These are phyloP conservation scores for Cosmia pyralina DNA, from an alignment of 2,888 invertebrate genomes.

Conservation along the genomic window DNA sequence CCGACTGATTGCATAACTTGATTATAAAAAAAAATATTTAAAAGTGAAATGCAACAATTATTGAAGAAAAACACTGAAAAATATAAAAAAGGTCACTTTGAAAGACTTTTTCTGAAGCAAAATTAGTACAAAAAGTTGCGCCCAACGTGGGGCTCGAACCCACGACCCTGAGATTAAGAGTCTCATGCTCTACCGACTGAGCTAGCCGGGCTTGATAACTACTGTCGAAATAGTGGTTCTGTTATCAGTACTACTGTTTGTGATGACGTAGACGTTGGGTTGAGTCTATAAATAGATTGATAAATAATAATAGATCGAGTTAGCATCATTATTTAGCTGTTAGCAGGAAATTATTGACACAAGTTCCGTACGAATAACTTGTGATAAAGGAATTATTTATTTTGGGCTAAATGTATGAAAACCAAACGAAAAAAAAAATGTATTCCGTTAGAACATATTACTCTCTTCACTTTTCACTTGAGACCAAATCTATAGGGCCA, in stretches of 20 bases:
- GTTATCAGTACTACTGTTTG: conserved; percentile 20
- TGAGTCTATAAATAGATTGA: conserved; percentile 43
- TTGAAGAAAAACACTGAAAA: neutral
- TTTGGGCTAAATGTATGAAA: too few relatives aligned
- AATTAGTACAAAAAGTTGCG: conserved; percentile 73
- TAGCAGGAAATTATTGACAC: conserved; percentile 35
- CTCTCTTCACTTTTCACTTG: too few relatives aligned
- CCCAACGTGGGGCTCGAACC: conserved; percentile 92
- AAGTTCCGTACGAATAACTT: conserved; percentile 25
- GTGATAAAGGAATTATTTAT: conserved; percentile 12
- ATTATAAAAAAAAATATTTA: conserved; percentile 62
- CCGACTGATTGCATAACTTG: conserved; percentile 74
- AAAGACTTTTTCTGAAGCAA: neutral
- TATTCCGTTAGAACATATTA: too few relatives aligned
- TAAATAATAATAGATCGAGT: too few relatives aligned
- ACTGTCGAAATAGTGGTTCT: conserved; percentile 42
- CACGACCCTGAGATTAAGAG: conserved; percentile 92
- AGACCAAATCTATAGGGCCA: too few relatives aligned
- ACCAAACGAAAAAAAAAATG: too few relatives aligned
- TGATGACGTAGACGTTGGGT: conserved; percentile 36
- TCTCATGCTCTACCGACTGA: conserved; percentile 91
- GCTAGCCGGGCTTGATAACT: conserved; percentile 85
- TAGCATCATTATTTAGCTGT: conserved; percentile 31
- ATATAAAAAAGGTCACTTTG: neutral
- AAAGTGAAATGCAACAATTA: neutral